phyloP scores from a whole-genome alignment of 1,140 invertebrate genomes.

The Heterodera carotae region DNA sequence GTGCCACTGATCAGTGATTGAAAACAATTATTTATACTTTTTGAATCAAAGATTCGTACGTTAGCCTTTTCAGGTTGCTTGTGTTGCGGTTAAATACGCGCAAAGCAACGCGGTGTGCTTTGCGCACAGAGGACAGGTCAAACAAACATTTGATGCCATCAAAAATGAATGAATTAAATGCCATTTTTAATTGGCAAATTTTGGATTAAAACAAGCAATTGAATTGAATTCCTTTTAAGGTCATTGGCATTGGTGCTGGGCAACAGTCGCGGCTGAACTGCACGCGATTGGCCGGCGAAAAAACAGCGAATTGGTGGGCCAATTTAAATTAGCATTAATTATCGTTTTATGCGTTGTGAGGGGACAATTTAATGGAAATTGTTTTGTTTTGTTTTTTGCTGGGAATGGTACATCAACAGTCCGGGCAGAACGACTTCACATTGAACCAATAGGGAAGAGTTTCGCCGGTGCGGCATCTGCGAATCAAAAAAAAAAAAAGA shows the following conservation, averaged over 20 bases:
- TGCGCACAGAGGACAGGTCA: slow-evolving; percentile 80
- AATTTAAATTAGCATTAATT: neutral
- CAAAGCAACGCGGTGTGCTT: slow-evolving; percentile 96
- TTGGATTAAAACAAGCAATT: no score
- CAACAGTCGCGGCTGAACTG: slow-evolving; percentile 97
- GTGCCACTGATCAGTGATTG: no score
- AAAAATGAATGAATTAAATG: no score
- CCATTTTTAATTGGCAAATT: no score
- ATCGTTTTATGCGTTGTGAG: neutral
- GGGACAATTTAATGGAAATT: neutral
- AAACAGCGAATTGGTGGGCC: slow-evolving; percentile 89
- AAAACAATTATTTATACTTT: no score
- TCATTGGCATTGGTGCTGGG: slow-evolving; percentile 93
- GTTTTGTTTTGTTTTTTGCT: neutral
- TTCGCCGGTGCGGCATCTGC: slow-evolving; percentile 53
- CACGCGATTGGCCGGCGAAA: slow-evolving; percentile 90
- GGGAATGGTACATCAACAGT: slow-evolving; percentile 37
- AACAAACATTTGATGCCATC: slow-evolving; percentile 27
- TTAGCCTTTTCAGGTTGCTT: slow-evolving; percentile 82
- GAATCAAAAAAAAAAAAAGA: no score
- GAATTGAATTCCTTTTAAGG: slow-evolving; percentile 65
- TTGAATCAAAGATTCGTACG: no score
- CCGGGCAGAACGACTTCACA: slow-evolving; percentile 53
- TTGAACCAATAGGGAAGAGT: slow-evolving; percentile 64
- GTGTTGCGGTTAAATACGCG: slow-evolving; percentile 93